A percentile compares a stretch with the other conserved stretches of the same genome.
phyloP scores from a whole-genome alignment of 2,888 invertebrate species.

The Linhomoeus sp. region DNA sequence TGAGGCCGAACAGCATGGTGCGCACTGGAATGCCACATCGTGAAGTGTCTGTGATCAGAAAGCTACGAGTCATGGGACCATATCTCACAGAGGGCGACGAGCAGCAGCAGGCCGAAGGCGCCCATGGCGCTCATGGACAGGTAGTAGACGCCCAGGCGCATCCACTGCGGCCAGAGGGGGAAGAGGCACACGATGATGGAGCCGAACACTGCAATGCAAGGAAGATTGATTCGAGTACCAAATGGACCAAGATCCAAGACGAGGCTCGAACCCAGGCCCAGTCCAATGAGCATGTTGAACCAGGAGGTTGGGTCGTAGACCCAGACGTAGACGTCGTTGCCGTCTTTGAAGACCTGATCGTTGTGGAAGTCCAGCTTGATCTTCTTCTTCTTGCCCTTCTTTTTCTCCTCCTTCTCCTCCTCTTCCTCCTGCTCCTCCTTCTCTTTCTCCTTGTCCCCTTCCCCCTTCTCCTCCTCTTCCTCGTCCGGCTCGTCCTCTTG shows the following conservation, averaged over 20 bases:
- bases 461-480: conserved; percentile 17
- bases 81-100: conserved; percentile 49
- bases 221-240: not conserved
- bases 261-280: conserved; percentile 24
- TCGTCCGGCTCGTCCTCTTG: too few species aligned
- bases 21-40: conserved; percentile 39
- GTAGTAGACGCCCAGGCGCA: conserved; percentile 79
- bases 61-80: not conserved
- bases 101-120: conserved; percentile 77
- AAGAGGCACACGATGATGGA: conserved; percentile 89
- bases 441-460: conserved; percentile 14
- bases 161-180: conserved; percentile 80
- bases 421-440: conserved; percentile 16
- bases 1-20: conserved; percentile 65
- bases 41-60: too few species aligned
- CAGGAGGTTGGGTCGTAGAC: conserved; percentile 36
- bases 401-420: conserved; percentile 17
- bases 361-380: conserved; percentile 91
- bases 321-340: conserved; percentile 51
- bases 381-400: conserved; percentile 47
- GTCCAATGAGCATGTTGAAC: conserved; percentile 34
- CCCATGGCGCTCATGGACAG: conserved; percentile 80
- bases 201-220: conserved; percentile 56
- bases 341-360: conserved; percentile 79
- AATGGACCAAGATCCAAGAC: not conserved